phyloP scores from a whole-genome alignment of 1,140 invertebrate genomes.

The Condylostylus longicornis region DNA sequence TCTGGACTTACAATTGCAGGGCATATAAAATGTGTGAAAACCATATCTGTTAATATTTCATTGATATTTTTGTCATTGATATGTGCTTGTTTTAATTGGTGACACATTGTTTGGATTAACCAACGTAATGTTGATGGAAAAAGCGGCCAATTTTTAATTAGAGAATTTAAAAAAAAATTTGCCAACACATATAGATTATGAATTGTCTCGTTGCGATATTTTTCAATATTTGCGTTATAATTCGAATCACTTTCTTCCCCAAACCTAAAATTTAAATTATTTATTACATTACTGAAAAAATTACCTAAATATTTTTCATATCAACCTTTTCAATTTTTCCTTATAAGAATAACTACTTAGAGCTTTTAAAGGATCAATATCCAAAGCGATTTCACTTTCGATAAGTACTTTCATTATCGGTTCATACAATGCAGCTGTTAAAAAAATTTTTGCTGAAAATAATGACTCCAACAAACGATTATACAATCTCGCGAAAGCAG shows the following conservation, averaged over 20 bases:
- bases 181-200: slow-evolving; percentile 64
- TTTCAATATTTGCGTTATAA: slow-evolving; percentile 53
- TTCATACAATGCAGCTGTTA: slow-evolving; percentile 78
- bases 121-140: slow-evolving; percentile 77
- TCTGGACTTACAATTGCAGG: slow-evolving; percentile 94
- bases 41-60: slow-evolving; percentile 77
- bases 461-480: slow-evolving; percentile 80
- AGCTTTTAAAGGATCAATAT: slow-evolving; percentile 82
- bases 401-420: slow-evolving; percentile 86
- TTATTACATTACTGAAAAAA: neutral
- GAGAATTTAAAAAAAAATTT: slow-evolving; percentile 66
- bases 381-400: slow-evolving; percentile 83
- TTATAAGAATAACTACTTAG: slow-evolving; percentile 35
- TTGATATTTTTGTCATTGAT: slow-evolving; percentile 52
- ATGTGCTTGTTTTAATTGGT: slow-evolving; percentile 47
- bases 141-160: slow-evolving; percentile 75
- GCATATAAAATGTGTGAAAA: slow-evolving; percentile 90
- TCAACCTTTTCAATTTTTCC: slow-evolving; percentile 36
- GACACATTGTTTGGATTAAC: slow-evolving; percentile 62
- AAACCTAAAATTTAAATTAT: slow-evolving; percentile 36
- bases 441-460: slow-evolving; percentile 79
- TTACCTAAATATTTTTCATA: neutral
- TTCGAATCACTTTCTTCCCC: slow-evolving; percentile 55
- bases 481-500: slow-evolving; percentile 81
- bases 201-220: slow-evolving; percentile 64